Evolutionary conservation across 2,888 invertebrate species (phyloP), one percentile per base, ranked within the genome.

Genomic region (Polyommatus icarus): DNA sequence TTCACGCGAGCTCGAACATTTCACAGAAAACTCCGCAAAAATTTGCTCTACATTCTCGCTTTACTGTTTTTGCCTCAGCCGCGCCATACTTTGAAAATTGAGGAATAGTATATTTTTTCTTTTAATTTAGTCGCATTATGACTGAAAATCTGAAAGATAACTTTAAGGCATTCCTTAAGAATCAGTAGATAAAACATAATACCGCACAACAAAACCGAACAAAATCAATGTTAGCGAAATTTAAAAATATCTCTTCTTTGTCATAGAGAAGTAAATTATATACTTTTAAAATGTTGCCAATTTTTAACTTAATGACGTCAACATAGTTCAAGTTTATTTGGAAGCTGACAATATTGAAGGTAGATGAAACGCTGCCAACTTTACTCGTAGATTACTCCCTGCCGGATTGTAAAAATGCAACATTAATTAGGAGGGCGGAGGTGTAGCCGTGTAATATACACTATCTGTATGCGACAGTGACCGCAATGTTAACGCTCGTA

Each of bases 401-500:
- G 24, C 50, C 18, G 54, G 54, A 24, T 24, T 61, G 73, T 32
- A 50, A 73, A 76, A 50, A 40, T 40, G 73, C 32, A 32, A 3
- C 72, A 61, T 32, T 32, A 36, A 73, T 76, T 72, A 73, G 73
- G 29, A 57, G 40, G 54, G 36, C 78, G 54, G 73, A 79, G 73
- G 76, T 76, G 46, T 77, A 78, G 75, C 1, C 54, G 54, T 76
- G 76, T 46, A 73, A 46, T 61, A 24, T 67, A 76, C 32, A 36
- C 20, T 75, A 79, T 80, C 76, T n/a, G 57, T 18, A 87, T 85
- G 80, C 85, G 85, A 87, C 88, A 87, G 82, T 90, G 91, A 86
- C 91, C 92, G 90, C 90, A 85, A 76, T 59, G 77, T 77, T 87
- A 90, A 87, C 82, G 83, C 81, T 83, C 83, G 82, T 83, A 84